These are phyloP conservation scores for Paralichthys olivaceus DNA, from an alignment of 2,113 vertebrate genomes.

Conservation along the genomic window DNA sequence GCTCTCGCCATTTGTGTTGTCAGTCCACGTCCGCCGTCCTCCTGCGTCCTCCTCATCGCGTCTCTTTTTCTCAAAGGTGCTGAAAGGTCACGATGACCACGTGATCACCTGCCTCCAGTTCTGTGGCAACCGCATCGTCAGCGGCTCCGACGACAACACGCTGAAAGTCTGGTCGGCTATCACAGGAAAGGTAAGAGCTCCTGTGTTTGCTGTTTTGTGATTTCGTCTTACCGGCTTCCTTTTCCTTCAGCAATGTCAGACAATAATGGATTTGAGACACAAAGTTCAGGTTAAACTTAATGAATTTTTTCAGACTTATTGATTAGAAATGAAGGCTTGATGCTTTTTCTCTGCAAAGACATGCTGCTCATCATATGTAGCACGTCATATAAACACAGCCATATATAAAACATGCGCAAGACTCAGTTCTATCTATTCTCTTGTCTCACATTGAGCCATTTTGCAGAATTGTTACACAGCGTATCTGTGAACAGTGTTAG, in stretches of 20 bases:
- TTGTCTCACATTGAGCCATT: constrained; percentile 34
- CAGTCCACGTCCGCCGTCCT: neutral
- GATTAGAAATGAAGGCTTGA: neutral
- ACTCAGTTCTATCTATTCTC: neutral
- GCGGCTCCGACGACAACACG: constrained; percentile 98
- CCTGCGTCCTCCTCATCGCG: constrained; percentile 2
- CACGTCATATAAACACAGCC: neutral
- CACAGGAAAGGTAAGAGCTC: constrained; percentile 91
- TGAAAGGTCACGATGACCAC: constrained; percentile 98
- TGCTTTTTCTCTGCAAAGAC: neutral
- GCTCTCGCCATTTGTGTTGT: constrained; percentile 22
- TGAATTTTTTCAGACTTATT: neutral
- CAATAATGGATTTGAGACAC: neutral
- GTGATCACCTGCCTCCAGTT: constrained; percentile 99
- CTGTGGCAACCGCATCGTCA: constrained; percentile 97
- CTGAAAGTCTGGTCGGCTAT: constrained; percentile 99
- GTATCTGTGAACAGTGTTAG: constrained; percentile 59
- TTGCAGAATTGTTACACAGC: constrained; percentile 57
- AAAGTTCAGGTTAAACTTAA: neutral
- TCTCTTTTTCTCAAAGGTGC: constrained; percentile 85
- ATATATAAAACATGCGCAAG: neutral
- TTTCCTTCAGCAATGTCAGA: no score
- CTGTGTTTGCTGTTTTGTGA: neutral
- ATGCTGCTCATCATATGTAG: neutral
- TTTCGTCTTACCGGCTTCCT: neutral